Percentiles rank a stretch among this genome's conserved stretches.
Conservation (phyloP, 2,113 vertebrate genomes). For the Enhydra lutris region DNA sequence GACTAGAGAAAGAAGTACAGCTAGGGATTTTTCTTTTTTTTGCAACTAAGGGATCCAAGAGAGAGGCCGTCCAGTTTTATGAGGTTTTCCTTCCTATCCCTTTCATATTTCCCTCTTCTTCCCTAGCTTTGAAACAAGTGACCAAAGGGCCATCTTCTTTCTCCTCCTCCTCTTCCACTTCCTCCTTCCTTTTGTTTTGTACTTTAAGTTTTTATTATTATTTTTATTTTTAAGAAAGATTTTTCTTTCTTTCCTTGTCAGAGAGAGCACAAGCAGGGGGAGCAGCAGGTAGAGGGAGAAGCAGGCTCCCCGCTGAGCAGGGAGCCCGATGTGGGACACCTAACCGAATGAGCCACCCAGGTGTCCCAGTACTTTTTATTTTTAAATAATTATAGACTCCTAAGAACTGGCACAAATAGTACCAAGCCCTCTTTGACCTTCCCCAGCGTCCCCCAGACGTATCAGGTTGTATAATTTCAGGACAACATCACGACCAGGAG, state of each 20-base stretch:
- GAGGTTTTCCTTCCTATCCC: not conserved
- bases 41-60: not conserved
- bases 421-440: not conserved
- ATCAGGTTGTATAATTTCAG: not conserved
- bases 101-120: not conserved
- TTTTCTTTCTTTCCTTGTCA: too few species aligned
- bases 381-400: not conserved
- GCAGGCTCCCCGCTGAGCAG: too few species aligned
- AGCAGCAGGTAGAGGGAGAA: too few species aligned
- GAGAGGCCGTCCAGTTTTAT: not conserved
- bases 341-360: too few species aligned
- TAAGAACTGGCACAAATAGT: not conserved
- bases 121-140: not conserved
- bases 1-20: not conserved
- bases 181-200: not conserved
- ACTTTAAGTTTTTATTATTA: not conserved
- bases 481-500: not conserved
- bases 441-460: too few species aligned
- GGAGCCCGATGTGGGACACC: too few species aligned
- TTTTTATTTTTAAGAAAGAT: too few species aligned
- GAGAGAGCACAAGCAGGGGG: too few species aligned
- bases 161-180: not conserved
- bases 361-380: not conserved
- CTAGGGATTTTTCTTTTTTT: not conserved
- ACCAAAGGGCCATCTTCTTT: not conserved